phyloP scores from a whole-genome alignment of 2,113 vertebrate genomes.

The Bothrops jararaca region DNA sequence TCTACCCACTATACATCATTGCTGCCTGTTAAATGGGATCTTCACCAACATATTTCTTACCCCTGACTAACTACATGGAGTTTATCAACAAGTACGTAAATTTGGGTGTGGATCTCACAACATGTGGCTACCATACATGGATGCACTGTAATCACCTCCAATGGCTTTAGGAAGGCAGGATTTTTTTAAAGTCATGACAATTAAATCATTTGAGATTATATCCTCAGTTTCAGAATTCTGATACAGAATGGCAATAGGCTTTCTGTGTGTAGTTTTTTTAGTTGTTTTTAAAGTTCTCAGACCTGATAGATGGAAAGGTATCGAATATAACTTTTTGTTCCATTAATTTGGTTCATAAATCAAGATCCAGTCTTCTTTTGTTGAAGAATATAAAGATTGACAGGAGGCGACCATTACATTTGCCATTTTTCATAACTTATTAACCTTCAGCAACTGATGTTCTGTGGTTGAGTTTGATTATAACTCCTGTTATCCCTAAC shows the following conservation, averaged over 20 bases:
- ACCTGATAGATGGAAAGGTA: neutral
- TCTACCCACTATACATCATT: neutral
- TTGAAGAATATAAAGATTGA: neutral
- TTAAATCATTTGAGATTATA: neutral
- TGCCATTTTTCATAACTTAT: neutral
- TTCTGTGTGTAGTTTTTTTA: neutral
- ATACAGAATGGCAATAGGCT: neutral
- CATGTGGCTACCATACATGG: neutral
- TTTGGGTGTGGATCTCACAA: neutral
- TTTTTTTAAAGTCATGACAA: neutral
- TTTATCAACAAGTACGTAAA: neutral
- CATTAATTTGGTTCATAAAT: neutral
- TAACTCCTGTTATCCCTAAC: neutral
- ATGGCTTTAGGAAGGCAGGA: neutral
- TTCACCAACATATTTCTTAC: neutral
- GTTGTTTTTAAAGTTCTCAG: neutral
- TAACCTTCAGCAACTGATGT: neutral
- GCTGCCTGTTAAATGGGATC: neutral
- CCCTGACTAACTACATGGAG: neutral
- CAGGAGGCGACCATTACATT: neutral
- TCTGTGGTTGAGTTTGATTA: neutral
- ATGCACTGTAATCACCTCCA: neutral
- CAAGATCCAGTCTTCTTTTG: neutral
- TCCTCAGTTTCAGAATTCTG: neutral
- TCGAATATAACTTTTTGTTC: neutral